Evolutionary conservation across 2,113 vertebrate genomes (phyloP).

Genomic region (Argyrosomus japonicus): DNA sequence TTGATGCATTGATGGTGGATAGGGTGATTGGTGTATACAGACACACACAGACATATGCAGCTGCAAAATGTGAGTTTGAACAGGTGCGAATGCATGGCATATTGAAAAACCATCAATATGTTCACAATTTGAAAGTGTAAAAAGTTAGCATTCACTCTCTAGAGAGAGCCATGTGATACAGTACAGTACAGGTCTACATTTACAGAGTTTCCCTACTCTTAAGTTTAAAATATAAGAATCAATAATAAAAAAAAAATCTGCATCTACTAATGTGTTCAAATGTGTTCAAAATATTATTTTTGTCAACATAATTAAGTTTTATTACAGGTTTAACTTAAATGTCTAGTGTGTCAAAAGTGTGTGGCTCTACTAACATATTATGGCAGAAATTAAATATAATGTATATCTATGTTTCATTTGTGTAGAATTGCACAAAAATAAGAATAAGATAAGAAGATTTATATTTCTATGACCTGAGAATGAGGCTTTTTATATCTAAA

Average conservation of each 20-base stretch:
- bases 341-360: not conserved
- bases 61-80: constrained; percentile 11
- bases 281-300: not conserved
- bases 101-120: not conserved
- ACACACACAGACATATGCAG: constrained; percentile 14
- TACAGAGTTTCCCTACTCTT: not conserved
- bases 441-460: too few relatives aligned
- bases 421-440: too few relatives aligned
- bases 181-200: not conserved
- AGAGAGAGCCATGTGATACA: too few relatives aligned
- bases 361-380: too few relatives aligned
- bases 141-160: not conserved
- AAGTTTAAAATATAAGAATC: too few relatives aligned
- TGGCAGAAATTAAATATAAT: too few relatives aligned
- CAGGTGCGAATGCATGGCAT: constrained; percentile 8
- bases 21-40: not conserved
- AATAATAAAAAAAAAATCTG: too few relatives aligned
- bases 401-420: too few relatives aligned
- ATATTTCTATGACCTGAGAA: too few relatives aligned
- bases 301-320: not conserved
- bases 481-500: too few relatives aligned
- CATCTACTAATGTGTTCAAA: not conserved
- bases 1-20: constrained; percentile 39
- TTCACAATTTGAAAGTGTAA: not conserved
- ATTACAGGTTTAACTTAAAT: not conserved